Base-by-base conservation (phyloP, 1,140 invertebrate species). In the Physella acuta region DNA sequence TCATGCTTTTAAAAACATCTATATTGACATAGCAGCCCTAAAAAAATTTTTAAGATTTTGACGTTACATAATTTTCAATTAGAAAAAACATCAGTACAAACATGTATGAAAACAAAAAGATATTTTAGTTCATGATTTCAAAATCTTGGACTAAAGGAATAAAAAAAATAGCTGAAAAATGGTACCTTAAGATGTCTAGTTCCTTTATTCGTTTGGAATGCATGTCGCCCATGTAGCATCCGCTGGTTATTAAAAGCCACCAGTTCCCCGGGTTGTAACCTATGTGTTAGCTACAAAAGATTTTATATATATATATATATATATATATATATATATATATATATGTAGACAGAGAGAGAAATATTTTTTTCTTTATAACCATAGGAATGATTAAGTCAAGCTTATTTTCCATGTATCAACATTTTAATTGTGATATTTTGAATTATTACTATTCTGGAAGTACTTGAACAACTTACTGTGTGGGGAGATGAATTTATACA, bases 11-110 rank as follows among this genome's bases (percentile, higher is more conserved):
- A 72, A 79, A 83, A 44, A 81, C 77, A 72, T 83, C 82, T 56
- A 82, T 82, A 61, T 81, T 79, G 14, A 82, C 64, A 71, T 83
- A 83, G 65, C 79, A 80, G 14, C 82, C 82, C 79, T 82, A 70
- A 66, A 78, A 72, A 33, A 30, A 49, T 1, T 61, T 17, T 30
- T 36, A 28, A 36, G 39, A n/a, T n/a, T n/a, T n/a, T n/a, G n/a
- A n/a, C n/a, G n/a, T n/a, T n/a, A n/a, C n/a, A n/a, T n/a, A n/a
- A n/a, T n/a, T n/a, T n/a, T n/a, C n/a, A n/a, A n/a, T n/a, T n/a
- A n/a, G n/a, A n/a, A n/a, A n/a, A n/a, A n/a, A n/a, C n/a, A n/a
- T n/a, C n/a, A n/a, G n/a, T n/a, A n/a, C n/a, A n/a, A n/a, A n/a
- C n/a, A n/a, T n/a, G n/a, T n/a, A n/a, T n/a, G n/a, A n/a, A n/a